Percentiles rank a stretch among this genome's conserved stretches.
Evolutionary conservation across 2,888 invertebrate species (phyloP).

Genomic region (Drosophila falleni): DNA sequence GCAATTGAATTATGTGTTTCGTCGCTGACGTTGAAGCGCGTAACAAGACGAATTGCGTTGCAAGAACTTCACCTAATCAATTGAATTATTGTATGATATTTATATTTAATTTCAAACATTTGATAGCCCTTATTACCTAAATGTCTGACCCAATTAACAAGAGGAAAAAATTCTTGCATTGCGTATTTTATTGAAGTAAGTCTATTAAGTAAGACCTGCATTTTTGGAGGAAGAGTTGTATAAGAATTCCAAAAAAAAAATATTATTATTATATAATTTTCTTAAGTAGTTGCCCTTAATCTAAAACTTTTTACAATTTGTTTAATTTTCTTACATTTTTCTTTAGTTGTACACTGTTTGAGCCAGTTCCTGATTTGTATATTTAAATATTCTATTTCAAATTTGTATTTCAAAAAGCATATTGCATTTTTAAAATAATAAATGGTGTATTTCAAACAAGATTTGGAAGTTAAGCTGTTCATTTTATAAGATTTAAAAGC

Average conservation of each 20-base stretch:
- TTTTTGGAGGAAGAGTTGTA: too few species aligned
- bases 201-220: too few species aligned
- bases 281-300: too few species aligned
- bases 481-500: neutral
- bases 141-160: neutral
- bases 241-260: too few species aligned
- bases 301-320: too few species aligned
- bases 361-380: too few species aligned
- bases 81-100: constrained; percentile 4
- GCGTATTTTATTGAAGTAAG: too few species aligned
- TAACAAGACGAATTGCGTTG: constrained; percentile 14
- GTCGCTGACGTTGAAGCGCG: neutral
- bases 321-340: too few species aligned
- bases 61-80: constrained; percentile 10
- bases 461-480: neutral
- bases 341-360: too few species aligned
- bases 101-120: neutral
- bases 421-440: neutral
- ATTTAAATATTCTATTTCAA: too few species aligned
- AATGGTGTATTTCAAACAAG: neutral
- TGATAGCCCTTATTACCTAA: neutral
- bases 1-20: constrained; percentile 48
- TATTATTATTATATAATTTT: too few species aligned
- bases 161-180: neutral
- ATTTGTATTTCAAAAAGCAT: too few species aligned